Conservation (phyloP, 2,888 invertebrate species). For the Pollenia griseotomentosa region DNA sequence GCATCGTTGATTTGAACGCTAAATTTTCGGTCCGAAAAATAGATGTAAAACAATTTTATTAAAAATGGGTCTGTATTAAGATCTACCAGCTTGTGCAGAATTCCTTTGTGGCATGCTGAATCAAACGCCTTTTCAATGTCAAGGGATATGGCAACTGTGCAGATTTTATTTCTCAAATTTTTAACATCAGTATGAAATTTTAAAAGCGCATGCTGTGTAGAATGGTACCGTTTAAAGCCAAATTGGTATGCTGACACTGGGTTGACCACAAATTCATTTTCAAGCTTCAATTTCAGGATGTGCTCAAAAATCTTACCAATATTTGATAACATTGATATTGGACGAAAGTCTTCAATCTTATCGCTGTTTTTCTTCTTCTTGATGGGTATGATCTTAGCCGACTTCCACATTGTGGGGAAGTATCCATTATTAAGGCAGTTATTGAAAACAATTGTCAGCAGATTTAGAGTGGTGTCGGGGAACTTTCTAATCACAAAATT, state of each 20-base stretch:
- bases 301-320: slow-evolving; percentile 47
- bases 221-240: slow-evolving; percentile 53
- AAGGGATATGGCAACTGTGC: slow-evolving; percentile 50
- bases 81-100: slow-evolving; percentile 39
- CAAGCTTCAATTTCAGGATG: slow-evolving; percentile 34
- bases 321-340: slow-evolving; percentile 45
- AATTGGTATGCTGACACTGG: slow-evolving; percentile 51
- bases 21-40: slow-evolving; percentile 19
- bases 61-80: slow-evolving; percentile 12
- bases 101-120: slow-evolving; percentile 46
- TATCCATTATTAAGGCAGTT: slow-evolving; percentile 38
- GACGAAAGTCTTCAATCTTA: slow-evolving; percentile 16
- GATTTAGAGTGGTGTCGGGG: no score
- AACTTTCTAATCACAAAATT: not conserved
- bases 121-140: slow-evolving; percentile 62
- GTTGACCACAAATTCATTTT: slow-evolving; percentile 26
- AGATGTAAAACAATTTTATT: slow-evolving; percentile 37
- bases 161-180: slow-evolving; percentile 45
- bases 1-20: slow-evolving; percentile 9
- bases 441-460: not conserved
- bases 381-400: slow-evolving; percentile 40
- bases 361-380: slow-evolving; percentile 21
- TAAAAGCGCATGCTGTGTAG: slow-evolving; percentile 42
- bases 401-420: slow-evolving; percentile 24
- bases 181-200: slow-evolving; percentile 60